Evolutionary conservation across 2,113 vertebrate species (phyloP).

Genomic region (Alaudala cheleensis): DNA sequence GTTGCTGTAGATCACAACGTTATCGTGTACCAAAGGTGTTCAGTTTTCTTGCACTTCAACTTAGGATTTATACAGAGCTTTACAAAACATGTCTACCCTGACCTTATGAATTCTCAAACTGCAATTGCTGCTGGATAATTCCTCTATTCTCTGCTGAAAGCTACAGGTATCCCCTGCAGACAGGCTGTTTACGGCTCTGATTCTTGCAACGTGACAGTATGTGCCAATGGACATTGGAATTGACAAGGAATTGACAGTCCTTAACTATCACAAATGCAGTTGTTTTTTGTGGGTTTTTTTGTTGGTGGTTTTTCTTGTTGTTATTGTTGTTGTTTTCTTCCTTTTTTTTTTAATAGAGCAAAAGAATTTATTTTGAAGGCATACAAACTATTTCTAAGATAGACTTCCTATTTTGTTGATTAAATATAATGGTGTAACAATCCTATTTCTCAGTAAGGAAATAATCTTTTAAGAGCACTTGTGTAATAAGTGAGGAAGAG

Average conservation of each 20-base stretch:
- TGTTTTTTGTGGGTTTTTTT: rapidly evolving
- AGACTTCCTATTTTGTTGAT: background rate
- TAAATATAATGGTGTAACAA: background rate
- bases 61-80: background rate
- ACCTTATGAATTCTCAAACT: background rate
- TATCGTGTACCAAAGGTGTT: background rate
- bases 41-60: background rate
- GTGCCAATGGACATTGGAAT: background rate
- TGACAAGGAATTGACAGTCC: too few relatives aligned
- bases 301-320: too few relatives aligned
- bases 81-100: background rate
- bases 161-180: background rate
- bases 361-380: background rate
- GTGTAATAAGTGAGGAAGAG: background rate
- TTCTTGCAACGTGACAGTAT: background rate
- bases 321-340: too few relatives aligned
- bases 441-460: background rate
- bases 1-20: background rate
- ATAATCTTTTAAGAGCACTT: background rate
- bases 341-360: background rate
- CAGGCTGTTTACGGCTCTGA: background rate
- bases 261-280: background rate
- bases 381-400: background rate
- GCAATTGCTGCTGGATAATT: background rate
- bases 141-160: background rate